phyloP scores from a whole-genome alignment of 2,888 invertebrate species.

The Eurois occulta region DNA sequence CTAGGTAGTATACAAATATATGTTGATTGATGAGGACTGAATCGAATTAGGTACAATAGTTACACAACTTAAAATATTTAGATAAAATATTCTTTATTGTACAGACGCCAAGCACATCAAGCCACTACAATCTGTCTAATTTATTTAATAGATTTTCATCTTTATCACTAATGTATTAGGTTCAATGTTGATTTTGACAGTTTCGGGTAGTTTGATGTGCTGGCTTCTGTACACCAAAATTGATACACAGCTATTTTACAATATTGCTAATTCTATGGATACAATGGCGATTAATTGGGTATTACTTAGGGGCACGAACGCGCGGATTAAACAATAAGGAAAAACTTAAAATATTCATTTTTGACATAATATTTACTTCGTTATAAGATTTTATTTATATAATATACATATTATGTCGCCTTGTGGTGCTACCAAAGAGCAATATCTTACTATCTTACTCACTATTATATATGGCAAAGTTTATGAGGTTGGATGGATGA shows the following conservation, averaged over 20 bases:
- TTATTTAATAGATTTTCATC: no score
- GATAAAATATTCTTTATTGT: background rate
- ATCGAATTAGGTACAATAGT: background rate
- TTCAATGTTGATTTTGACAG: no score
- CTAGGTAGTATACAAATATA: background rate
- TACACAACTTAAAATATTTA: background rate
- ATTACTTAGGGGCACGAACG: background rate
- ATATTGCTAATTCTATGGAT: background rate
- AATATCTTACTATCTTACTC: no score
- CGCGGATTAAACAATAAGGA: background rate
- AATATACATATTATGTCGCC: no score
- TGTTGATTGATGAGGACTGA: slow-evolving; percentile 1
- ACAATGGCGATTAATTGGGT: background rate
- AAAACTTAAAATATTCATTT: background rate
- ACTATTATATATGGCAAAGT: no score
- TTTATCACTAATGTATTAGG: no score
- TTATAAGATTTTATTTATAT: background rate
- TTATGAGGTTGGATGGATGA: no score
- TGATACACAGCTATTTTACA: background rate
- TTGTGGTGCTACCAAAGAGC: no score
- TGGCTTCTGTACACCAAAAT: background rate
- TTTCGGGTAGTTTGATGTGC: no score
- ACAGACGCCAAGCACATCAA: no score
- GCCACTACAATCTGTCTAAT: no score
- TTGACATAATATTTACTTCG: background rate